Evolutionary conservation across 2,888 invertebrate species (phyloP).

Genomic region (Sacculina carcini): DNA sequence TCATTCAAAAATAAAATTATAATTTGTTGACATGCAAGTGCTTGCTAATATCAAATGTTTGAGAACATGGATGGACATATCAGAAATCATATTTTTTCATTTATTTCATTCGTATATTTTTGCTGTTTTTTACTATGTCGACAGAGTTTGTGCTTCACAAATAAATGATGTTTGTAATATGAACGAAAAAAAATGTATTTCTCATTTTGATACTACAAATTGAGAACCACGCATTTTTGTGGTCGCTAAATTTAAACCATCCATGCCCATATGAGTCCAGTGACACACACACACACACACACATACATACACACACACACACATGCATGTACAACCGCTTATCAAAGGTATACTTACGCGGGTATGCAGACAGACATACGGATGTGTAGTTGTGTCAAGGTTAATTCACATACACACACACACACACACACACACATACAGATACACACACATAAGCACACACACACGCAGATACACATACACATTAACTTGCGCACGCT

Average conservation of each 20-base stretch:
- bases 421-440: not conserved
- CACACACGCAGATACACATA: not conserved
- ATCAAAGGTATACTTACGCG: not conserved
- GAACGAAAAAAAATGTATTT: too few relatives aligned
- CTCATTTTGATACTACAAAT: too few relatives aligned
- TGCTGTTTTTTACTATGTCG: too few relatives aligned
- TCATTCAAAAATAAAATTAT: not conserved
- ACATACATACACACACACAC: not conserved
- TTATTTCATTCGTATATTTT: constrained; percentile 2
- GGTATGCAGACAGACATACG: too few relatives aligned
- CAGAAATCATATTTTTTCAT: not conserved
- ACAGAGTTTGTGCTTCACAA: too few relatives aligned
- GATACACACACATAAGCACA: not conserved
- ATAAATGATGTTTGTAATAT: too few relatives aligned
- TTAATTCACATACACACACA: constrained; percentile 3
- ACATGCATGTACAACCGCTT: not conserved
- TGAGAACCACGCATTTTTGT: not conserved
- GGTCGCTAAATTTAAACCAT: not conserved
- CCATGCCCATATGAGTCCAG: not conserved
- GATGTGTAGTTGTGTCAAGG: too few relatives aligned
- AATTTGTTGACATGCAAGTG: not conserved
- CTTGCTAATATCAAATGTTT: not conserved
- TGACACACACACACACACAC: not conserved
- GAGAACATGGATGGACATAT: not conserved
- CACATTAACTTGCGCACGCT: not conserved